Conservation (phyloP, 1,140 invertebrate genomes). For the Fopius arisanus region DNA sequence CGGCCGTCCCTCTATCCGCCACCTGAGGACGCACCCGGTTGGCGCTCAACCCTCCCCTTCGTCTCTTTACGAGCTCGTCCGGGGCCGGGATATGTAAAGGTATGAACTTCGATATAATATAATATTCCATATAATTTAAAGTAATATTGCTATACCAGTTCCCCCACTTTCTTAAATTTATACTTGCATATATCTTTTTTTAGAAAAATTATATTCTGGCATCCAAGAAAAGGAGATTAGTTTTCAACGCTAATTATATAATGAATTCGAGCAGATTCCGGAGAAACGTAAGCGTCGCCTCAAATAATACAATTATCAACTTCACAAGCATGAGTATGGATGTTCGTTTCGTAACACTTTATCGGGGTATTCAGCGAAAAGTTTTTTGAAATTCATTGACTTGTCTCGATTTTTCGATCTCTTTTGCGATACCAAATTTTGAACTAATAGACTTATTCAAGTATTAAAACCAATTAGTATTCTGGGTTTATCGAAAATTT, state of each 20-base stretch:
- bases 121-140: too few species aligned
- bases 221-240: neutral
- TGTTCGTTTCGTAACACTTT: constrained; percentile 2
- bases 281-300: neutral
- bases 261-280: neutral
- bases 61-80: too few species aligned
- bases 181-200: neutral
- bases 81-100: neutral
- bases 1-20: too few species aligned
- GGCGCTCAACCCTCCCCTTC: too few species aligned
- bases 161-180: neutral
- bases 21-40: too few species aligned
- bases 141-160: too few species aligned
- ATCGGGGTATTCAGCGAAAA: neutral
- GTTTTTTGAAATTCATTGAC: too few species aligned
- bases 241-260: neutral
- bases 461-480: too few species aligned
- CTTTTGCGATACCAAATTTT: too few species aligned
- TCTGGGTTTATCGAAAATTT: too few species aligned
- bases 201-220: neutral
- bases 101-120: neutral
- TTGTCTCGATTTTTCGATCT: too few species aligned
- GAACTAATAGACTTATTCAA: too few species aligned
- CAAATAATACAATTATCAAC: constrained; percentile 2
- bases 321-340: neutral